Evolutionary conservation across 2,797 vertebrate species (phyloP).

Genomic region (Thunnus albacares): DNA sequence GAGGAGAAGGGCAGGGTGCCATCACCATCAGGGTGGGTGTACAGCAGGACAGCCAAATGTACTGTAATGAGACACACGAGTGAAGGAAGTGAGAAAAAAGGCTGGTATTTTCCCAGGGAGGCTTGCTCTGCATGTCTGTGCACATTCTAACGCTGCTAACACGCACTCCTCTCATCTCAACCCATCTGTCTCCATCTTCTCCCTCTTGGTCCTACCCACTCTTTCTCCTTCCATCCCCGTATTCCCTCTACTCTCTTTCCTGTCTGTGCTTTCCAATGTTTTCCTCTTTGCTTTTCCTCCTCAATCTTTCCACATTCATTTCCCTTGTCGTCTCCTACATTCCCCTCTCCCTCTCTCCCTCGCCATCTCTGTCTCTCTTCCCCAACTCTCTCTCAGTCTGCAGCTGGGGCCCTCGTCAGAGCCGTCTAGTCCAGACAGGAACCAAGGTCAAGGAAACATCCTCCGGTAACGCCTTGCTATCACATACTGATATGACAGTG

Average conservation of each 20-base stretch:
- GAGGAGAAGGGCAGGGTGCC: conserved; percentile 29
- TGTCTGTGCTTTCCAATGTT: conserved; percentile 6
- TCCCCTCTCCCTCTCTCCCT: conserved; percentile 12
- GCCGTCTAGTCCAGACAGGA: conserved; percentile 50
- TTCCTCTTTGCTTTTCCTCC: conserved; percentile 7
- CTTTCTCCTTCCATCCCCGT: conserved; percentile 21
- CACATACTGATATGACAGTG: conserved; percentile 45
- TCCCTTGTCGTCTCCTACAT: conserved; percentile 6
- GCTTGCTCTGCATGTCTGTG: conserved; percentile 23
- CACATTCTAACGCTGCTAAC: conserved; percentile 5
- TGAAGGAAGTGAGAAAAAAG: conserved; percentile 64
- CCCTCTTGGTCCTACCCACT: conserved; percentile 9
- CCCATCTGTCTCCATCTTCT: conserved; percentile 1
- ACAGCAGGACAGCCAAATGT: conserved; percentile 46
- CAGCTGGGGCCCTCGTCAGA: conserved; percentile 64
- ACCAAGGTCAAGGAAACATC: conserved; percentile 71
- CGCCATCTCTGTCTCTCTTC: conserved; percentile 16
- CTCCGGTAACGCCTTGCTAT: conserved; percentile 49
- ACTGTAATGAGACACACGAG: conserved; percentile 69
- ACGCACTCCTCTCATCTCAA: conserved; percentile 20
- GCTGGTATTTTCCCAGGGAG: conserved; percentile 77
- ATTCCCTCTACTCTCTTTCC: conserved; percentile 12
- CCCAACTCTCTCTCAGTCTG: conserved; percentile 39
- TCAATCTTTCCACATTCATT: conserved; percentile 32
- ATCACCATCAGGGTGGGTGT: conserved; percentile 18